phyloP scores from a whole-genome alignment of 2,113 vertebrate species.

The Plecotus auritus region DNA sequence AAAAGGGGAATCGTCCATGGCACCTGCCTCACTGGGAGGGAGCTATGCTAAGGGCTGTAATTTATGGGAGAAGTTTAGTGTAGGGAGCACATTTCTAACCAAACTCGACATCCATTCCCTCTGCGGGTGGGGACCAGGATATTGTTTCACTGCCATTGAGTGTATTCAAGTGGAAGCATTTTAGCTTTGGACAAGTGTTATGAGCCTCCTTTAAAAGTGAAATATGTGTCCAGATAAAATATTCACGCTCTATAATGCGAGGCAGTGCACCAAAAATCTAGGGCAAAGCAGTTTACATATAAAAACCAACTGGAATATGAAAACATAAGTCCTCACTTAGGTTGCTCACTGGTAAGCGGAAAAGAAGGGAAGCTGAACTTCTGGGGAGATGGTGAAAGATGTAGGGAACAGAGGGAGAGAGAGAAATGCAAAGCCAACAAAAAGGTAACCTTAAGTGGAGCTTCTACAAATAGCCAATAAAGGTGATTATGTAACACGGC shows the following conservation, averaged over 20 bases:
- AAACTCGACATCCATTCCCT: constrained; percentile 61
- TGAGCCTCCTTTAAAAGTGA: constrained; percentile 73
- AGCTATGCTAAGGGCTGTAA: constrained; percentile 67
- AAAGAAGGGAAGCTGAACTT: constrained; percentile 57
- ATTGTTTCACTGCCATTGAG: constrained; percentile 65
- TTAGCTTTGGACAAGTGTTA: constrained; percentile 70
- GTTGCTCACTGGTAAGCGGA: background rate
- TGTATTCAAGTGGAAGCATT: constrained; percentile 66
- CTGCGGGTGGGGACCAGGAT: constrained; percentile 48
- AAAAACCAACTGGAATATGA: constrained; percentile 55
- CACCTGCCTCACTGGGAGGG: constrained; percentile 58
- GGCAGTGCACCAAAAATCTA: constrained; percentile 69
- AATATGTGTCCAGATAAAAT: constrained; percentile 75
- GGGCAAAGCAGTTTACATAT: constrained; percentile 64
- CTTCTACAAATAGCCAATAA: constrained; percentile 62
- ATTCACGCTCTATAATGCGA: constrained; percentile 44
- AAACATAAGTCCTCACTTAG: constrained; percentile 37
- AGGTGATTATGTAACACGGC: constrained; percentile 47
- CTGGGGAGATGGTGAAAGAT: background rate
- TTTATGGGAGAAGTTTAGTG: constrained; percentile 69
- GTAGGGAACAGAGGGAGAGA: background rate
- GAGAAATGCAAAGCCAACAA: constrained; percentile 31
- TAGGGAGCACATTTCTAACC: constrained; percentile 72
- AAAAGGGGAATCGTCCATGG: background rate
- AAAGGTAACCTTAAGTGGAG: constrained; percentile 36